A percentile compares a stretch with the other conserved stretches of the same genome.
Conservation (phyloP, 2,113 vertebrate species). For the Syrrhaptes paradoxus region DNA sequence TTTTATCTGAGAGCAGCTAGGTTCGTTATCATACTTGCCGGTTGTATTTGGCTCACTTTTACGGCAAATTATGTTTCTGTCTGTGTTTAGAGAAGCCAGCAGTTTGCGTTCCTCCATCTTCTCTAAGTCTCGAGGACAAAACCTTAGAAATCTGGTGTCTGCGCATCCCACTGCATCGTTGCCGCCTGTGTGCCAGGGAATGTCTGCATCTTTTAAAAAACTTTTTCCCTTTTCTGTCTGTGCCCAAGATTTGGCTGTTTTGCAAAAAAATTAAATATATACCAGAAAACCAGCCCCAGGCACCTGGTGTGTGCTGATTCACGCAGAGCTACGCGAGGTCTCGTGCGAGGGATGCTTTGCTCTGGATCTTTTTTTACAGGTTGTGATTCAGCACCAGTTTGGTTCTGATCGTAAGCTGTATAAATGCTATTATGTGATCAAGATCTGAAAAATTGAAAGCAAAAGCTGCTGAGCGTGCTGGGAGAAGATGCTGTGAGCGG, state of each 20-base stretch:
- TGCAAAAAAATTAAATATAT: not conserved
- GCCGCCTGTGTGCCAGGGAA: not conserved
- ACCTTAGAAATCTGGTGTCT: not conserved
- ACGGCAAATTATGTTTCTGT: not conserved
- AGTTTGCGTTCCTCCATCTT: not conserved
- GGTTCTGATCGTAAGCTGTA: not conserved
- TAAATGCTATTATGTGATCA: not conserved
- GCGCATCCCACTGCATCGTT: not conserved
- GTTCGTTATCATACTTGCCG: not conserved
- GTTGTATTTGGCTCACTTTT: not conserved
- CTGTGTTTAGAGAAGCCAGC: not conserved
- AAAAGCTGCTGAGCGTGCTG: not conserved
- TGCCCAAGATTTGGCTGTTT: not conserved
- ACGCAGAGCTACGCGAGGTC: not conserved
- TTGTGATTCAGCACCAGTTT: not conserved
- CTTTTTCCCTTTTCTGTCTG: not conserved
- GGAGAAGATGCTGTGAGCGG: fast-evolving
- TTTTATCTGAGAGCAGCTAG: not conserved
- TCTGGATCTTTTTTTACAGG: not conserved
- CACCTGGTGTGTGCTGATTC: not conserved
- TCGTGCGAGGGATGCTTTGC: not conserved
- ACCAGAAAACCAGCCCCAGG: not conserved
- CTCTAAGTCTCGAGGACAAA: not conserved
- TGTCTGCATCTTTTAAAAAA: not conserved
- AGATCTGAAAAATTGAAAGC: not conserved